These are phyloP conservation scores for Corythornis cristatus DNA, from an alignment of 2,113 vertebrate species.

Conservation along the genomic window DNA sequence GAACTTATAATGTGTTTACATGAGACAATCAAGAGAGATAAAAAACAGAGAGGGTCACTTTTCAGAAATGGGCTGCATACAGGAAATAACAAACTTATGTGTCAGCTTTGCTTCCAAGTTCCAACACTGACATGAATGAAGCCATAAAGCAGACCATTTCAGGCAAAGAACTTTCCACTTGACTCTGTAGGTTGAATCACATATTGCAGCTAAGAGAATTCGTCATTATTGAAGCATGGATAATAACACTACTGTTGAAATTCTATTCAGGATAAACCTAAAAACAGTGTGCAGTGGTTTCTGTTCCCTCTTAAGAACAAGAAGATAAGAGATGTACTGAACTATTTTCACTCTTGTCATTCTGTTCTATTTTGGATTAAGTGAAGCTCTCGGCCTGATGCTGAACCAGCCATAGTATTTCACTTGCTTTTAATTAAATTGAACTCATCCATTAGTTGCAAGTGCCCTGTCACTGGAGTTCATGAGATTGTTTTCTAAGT, in stretches of 20 bases:
- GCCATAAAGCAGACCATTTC: background rate
- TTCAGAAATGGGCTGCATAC: constrained; percentile 13
- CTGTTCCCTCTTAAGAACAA: background rate
- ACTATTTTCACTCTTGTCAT: background rate
- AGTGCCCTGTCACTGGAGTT: background rate
- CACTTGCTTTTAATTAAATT: background rate
- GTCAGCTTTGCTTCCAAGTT: constrained; percentile 41
- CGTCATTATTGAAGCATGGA: background rate
- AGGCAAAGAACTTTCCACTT: background rate
- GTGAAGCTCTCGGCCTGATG: background rate
- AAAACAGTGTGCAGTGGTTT: background rate
- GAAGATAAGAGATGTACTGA: background rate
- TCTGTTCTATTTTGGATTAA: background rate
- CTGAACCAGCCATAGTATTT: background rate
- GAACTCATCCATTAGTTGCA: background rate
- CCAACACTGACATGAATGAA: constrained; percentile 1
- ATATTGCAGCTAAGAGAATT: background rate
- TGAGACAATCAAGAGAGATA: constrained; percentile 13
- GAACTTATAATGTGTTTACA: constrained; percentile 54
- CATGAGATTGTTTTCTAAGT: background rate
- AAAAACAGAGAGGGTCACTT: constrained; percentile 14
- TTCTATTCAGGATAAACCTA: constrained; percentile 3
- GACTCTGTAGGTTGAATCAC: background rate
- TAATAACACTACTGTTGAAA: constrained; percentile 5
- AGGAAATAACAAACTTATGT: constrained; percentile 55